Conservation (phyloP, 2,888 invertebrate genomes). For the Aporophyla lueneburgensis region DNA sequence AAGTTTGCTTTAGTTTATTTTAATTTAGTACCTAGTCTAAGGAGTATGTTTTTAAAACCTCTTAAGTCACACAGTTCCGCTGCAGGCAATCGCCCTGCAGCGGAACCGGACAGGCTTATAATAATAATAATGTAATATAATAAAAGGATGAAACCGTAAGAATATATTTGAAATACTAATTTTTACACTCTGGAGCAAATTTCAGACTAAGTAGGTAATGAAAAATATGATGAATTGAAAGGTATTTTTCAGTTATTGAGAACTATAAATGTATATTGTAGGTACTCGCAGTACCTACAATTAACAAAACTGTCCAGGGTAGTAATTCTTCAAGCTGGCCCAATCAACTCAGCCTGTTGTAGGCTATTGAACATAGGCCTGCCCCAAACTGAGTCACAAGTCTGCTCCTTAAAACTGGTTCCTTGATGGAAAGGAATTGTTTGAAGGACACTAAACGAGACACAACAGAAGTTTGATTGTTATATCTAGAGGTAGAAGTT, state of each 20-base stretch:
- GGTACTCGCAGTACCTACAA: neutral
- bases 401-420: no score
- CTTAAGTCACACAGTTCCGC: no score
- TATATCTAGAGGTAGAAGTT: neutral
- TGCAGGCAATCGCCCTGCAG: no score
- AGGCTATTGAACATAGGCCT: neutral
- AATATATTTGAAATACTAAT: neutral
- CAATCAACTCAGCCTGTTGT: neutral
- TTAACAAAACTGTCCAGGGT: constrained; percentile 2
- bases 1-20: constrained; percentile 58
- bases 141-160: neutral
- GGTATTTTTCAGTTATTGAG: no score
- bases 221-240: neutral
- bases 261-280: neutral
- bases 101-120: no score
- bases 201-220: neutral
- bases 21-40: neutral
- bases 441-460: neutral
- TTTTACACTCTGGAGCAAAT: neutral
- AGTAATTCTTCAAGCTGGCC: neutral
- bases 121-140: neutral
- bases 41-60: no score
- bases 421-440: neutral
- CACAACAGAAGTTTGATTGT: neutral
- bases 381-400: no score